Evolutionary conservation across 2,797 vertebrate species (phyloP), one percentile per base, ranked within the genome.

Genomic region (Pipistrellus pygmaeus): DNA sequence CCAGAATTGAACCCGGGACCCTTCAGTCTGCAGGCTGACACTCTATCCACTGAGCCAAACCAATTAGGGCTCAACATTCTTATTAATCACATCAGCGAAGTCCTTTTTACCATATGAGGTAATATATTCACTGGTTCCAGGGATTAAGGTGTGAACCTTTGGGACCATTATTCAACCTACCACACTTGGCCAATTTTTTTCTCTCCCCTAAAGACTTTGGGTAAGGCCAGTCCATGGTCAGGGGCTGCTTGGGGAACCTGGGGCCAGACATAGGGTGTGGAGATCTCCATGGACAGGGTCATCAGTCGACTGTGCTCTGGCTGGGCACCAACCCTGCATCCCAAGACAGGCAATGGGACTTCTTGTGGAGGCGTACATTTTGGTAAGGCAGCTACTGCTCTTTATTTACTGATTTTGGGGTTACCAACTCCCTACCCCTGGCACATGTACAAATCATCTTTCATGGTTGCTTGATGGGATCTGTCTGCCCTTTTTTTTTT

Each of bases 1-100:
- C 25, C 25, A 30, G 57, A 30, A 62, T 62, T 27, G 57, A 62
- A 62, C 57, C 57, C 0, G 2, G 57, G 25, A 60, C 57, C 57
- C 57, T 60, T 60, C 57, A 60, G 57, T 60, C 57, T 60, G 57
- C 11, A 60, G 57, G 23, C 57, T 30, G 57, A 62, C 57, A 62
- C 60, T 62, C 60, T 62, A 62, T 30, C 60, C 60, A 62, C 27
- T 62, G 60, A 62, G 27, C 25, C 60, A 30, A 62, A 62, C 27
- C 60, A 30, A 12, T 12, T 62, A 14, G 25, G 60, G 62, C 62
- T 71, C 89, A 71, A 51, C 35, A 53, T 87, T 25, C 78, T 78
- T 92, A n/a, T 64, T 64, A 78, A 92, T 72, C 85, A 84, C 35
- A 55, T 53, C 41, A 69, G 72, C 78, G 21, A 72, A 84, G 25